phyloP scores from a whole-genome alignment of 2,113 vertebrate species.

The Crocuta crocuta region DNA sequence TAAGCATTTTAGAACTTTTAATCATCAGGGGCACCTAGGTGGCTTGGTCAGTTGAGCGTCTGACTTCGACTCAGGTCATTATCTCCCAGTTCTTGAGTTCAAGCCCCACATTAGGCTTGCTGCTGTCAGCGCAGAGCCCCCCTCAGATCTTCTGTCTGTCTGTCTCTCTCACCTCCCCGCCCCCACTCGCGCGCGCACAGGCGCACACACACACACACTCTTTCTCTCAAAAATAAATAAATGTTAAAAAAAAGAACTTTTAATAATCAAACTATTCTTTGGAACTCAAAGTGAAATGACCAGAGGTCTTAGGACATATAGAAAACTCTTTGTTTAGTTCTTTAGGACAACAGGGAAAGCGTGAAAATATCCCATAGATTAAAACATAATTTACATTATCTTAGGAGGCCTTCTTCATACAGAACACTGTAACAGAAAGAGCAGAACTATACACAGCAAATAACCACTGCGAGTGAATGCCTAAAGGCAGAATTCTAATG shows the following conservation, averaged over 20 bases:
- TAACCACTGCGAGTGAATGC: not conserved
- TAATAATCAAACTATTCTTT: not conserved
- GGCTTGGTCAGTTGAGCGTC: too few species aligned
- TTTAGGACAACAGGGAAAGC: not conserved
- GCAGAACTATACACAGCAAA: not conserved
- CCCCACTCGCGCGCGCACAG: too few species aligned
- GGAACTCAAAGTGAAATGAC: not conserved
- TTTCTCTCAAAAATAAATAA: too few species aligned
- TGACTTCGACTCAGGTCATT: too few species aligned
- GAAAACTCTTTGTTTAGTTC: not conserved
- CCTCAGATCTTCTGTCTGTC: too few species aligned
- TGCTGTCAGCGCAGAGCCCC: too few species aligned
- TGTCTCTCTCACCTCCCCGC: too few species aligned
- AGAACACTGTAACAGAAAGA: not conserved
- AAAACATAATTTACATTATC: not conserved
- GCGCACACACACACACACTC: too few species aligned
- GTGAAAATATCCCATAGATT: not conserved
- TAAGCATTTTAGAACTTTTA: not conserved
- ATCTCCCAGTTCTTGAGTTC: too few species aligned
- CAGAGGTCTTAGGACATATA: not conserved
- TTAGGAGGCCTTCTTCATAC: not conserved
- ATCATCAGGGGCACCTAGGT: not conserved
- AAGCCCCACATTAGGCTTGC: too few species aligned
- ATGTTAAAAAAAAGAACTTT: not conserved
- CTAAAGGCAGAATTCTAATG: not conserved